These are phyloP conservation scores for Oreochromis niloticus DNA, from an alignment of 2,113 vertebrate genomes.

Conservation along the genomic window DNA sequence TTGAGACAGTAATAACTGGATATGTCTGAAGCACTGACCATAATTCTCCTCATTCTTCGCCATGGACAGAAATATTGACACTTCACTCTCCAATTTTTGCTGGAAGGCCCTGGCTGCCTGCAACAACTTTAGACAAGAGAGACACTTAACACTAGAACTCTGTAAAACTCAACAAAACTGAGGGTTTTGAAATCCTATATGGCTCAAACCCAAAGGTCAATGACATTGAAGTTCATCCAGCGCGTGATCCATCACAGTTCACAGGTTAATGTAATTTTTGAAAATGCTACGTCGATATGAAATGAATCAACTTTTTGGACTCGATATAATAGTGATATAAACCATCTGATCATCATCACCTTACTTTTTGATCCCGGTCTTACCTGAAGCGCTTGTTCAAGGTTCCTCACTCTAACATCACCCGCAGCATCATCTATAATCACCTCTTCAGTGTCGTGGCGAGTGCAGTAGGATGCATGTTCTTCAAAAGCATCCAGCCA, in stretches of 20 bases:
- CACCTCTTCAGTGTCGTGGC: conserved; percentile 78
- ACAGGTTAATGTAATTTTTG: not conserved
- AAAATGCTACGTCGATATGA: not conserved
- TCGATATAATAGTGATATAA: not conserved
- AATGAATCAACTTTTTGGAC: not conserved
- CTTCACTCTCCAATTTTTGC: conserved; percentile 79
- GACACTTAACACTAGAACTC: not conserved
- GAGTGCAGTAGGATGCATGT: conserved; percentile 84
- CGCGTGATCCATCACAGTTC: not conserved
- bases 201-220: not conserved
- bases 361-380: not conserved
- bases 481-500: conserved; percentile 89
- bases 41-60: conserved; percentile 72
- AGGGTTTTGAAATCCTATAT: not conserved
- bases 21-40: conserved; percentile 22
- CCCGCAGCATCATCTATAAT: conserved; percentile 69
- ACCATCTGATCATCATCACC: not conserved
- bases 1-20: not conserved
- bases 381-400: conserved; percentile 82
- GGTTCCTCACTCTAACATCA: conserved; percentile 51
- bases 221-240: not conserved
- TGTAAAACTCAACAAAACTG: not conserved
- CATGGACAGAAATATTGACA: conserved; percentile 82
- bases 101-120: conserved; percentile 82
- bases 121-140: conserved; percentile 6